Evolutionary conservation across 2,113 vertebrate genomes (phyloP).

Genomic region (Labrus mixtus): DNA sequence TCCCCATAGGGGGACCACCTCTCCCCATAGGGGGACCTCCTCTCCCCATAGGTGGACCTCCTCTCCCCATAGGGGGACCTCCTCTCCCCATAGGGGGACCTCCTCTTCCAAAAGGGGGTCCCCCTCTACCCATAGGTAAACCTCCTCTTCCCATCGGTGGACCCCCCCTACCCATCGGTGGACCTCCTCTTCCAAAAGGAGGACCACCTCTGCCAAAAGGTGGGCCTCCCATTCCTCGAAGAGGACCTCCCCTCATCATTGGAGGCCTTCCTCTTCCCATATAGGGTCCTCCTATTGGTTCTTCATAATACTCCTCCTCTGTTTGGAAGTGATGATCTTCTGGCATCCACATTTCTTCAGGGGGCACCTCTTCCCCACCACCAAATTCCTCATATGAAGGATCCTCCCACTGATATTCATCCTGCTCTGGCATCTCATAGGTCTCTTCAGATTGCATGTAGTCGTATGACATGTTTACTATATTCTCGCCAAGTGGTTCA

Average conservation of each 20-base stretch:
- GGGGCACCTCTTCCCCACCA: slow-evolving; percentile 64
- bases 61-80: slow-evolving; percentile 71
- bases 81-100: slow-evolving; percentile 65
- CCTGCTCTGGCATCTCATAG: slow-evolving; percentile 59
- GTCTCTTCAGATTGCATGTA: slow-evolving; percentile 79
- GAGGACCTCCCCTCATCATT: slow-evolving; percentile 70
- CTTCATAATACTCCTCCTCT: slow-evolving; percentile 83
- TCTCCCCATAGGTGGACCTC: slow-evolving; percentile 51
- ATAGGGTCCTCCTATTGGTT: slow-evolving; percentile 69
- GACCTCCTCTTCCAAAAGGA: slow-evolving; percentile 75
- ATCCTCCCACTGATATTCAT: slow-evolving; percentile 75
- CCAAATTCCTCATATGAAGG: slow-evolving; percentile 78
- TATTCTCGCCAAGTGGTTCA: slow-evolving; percentile 44
- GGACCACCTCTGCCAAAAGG: slow-evolving; percentile 56
- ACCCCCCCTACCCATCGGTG: slow-evolving; percentile 57
- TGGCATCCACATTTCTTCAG: slow-evolving; percentile 83
- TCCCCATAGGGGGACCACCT: slow-evolving; percentile 70
- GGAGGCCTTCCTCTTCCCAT: slow-evolving; percentile 83
- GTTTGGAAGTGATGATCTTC: slow-evolving; percentile 82
- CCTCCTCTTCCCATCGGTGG: slow-evolving; percentile 82
- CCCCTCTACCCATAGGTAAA: slow-evolving; percentile 55
- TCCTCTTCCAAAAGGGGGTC: slow-evolving; percentile 63
- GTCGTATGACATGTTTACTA: slow-evolving; percentile 65
- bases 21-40: slow-evolving; percentile 59
- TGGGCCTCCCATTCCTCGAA: slow-evolving; percentile 79